Evolutionary conservation across 2,797 vertebrate species (phyloP).

Genomic region (Pantherophis vulpinus): DNA sequence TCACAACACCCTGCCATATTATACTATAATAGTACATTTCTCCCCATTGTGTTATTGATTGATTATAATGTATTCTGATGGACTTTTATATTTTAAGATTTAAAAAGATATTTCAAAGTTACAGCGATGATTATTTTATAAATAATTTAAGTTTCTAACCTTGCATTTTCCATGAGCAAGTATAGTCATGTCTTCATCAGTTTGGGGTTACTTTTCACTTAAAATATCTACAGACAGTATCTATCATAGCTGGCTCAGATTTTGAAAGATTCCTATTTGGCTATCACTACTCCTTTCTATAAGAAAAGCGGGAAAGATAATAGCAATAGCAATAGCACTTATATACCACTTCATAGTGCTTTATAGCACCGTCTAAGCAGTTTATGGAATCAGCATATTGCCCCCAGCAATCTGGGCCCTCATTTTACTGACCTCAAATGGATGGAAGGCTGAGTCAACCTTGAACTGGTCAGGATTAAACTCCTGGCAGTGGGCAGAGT

Average conservation of each 20-base stretch:
- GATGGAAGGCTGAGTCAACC: not conserved
- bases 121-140: constrained; percentile 71
- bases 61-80: constrained; percentile 70
- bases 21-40: constrained; percentile 72
- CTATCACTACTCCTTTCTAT: constrained; percentile 16
- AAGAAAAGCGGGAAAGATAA: not conserved
- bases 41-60: constrained; percentile 74
- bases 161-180: constrained; percentile 61
- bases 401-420: not conserved
- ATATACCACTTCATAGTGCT: not conserved
- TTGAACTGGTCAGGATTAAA: not conserved
- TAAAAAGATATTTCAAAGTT: constrained; percentile 67
- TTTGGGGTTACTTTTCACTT: constrained; percentile 14
- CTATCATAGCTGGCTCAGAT: not conserved
- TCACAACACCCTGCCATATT: constrained; percentile 44
- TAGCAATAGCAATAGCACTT: not conserved
- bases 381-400: not conserved
- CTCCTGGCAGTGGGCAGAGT: not conserved
- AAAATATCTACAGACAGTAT: constrained; percentile 12
- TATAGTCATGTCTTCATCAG: constrained; percentile 53
- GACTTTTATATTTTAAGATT: constrained; percentile 70
- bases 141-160: constrained; percentile 70
- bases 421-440: not conserved
- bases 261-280: constrained; percentile 14
- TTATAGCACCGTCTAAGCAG: not conserved